Conservation (phyloP, 2,888 invertebrate species). For the Ophion obscuratus region DNA sequence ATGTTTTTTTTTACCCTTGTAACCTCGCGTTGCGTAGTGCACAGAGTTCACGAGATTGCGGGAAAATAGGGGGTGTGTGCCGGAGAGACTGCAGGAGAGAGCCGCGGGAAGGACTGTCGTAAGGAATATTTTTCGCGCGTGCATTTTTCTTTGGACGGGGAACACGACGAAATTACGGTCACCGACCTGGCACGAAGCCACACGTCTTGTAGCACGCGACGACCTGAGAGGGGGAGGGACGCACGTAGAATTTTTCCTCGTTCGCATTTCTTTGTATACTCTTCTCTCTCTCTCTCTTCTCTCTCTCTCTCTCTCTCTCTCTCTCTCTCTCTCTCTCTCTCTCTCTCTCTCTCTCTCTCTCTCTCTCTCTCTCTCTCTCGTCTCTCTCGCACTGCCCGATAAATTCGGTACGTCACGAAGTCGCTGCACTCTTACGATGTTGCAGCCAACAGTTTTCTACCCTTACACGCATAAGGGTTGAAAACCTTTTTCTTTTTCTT, state of each 20-base stretch:
- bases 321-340: constrained; percentile 6
- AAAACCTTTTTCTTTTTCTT: constrained; percentile 1
- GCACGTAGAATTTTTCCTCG: constrained; percentile 59
- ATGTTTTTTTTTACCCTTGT: constrained; percentile 28
- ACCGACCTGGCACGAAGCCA: constrained; percentile 69
- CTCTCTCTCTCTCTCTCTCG: neutral
- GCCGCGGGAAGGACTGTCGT: constrained; percentile 67
- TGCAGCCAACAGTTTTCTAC: constrained; percentile 57
- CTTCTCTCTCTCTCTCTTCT: constrained; percentile 34
- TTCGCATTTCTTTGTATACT: constrained; percentile 53
- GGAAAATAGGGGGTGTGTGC: constrained; percentile 35
- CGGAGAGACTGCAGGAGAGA: constrained; percentile 55
- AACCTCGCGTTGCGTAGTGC: constrained; percentile 32
- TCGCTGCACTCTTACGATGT: constrained; percentile 41
- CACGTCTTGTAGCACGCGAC: constrained; percentile 66
- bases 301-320: constrained; percentile 32
- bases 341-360: constrained; percentile 31
- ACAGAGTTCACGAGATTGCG: constrained; percentile 42
- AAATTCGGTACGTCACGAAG: constrained; percentile 56
- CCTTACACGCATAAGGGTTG: too few species aligned
- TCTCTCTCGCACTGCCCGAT: constrained; percentile 18
- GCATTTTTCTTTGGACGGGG: constrained; percentile 67
- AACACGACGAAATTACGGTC: constrained; percentile 69
- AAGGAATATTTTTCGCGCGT: constrained; percentile 69
- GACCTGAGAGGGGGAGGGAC: constrained; percentile 52